Conservation (phyloP, 2,113 vertebrate genomes). For the Atlantisia rogersi region DNA sequence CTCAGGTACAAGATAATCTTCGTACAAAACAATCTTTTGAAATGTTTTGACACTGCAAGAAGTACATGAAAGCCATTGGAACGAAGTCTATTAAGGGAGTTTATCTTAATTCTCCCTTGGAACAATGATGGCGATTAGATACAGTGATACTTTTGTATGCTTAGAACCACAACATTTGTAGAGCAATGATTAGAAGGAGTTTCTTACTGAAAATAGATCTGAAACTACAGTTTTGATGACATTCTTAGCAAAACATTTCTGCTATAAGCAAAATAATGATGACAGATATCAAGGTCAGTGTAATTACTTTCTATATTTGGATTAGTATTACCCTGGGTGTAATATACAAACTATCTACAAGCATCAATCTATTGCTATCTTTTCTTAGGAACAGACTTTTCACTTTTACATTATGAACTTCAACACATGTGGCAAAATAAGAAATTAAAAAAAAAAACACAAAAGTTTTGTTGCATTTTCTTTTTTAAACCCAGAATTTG, state of each 20-base stretch:
- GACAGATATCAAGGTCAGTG: slow-evolving; percentile 75
- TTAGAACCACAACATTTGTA: slow-evolving; percentile 66
- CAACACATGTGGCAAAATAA: slow-evolving; percentile 9
- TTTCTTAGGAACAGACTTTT: not conserved
- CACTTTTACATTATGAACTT: not conserved
- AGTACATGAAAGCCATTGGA: slow-evolving; percentile 57
- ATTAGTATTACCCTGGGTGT: slow-evolving; percentile 57
- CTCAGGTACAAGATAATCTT: slow-evolving; percentile 36
- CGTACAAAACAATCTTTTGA: slow-evolving; percentile 50
- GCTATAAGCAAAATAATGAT: slow-evolving; percentile 65
- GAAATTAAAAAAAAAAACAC: not conserved
- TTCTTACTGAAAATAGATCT: slow-evolving; percentile 69
- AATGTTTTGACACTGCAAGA: slow-evolving; percentile 51
- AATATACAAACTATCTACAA: slow-evolving; percentile 28
- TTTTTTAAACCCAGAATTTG: slow-evolving; percentile 20
- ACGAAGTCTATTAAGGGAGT: slow-evolving; percentile 34
- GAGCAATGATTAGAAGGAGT: slow-evolving; percentile 63
- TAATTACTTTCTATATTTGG: slow-evolving; percentile 73
- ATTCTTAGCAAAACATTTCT: slow-evolving; percentile 59
- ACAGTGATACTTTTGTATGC: slow-evolving; percentile 49
- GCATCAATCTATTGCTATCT: slow-evolving; percentile 13
- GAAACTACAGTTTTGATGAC: slow-evolving; percentile 66
- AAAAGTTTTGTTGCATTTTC: not conserved
- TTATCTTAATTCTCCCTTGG: slow-evolving; percentile 62
- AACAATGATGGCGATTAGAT: slow-evolving; percentile 68